A percentile compares a stretch with the other conserved stretches of the same genome.
phyloP scores from a whole-genome alignment of 2,797 vertebrate genomes.

The Basileuterus tristriatus region DNA sequence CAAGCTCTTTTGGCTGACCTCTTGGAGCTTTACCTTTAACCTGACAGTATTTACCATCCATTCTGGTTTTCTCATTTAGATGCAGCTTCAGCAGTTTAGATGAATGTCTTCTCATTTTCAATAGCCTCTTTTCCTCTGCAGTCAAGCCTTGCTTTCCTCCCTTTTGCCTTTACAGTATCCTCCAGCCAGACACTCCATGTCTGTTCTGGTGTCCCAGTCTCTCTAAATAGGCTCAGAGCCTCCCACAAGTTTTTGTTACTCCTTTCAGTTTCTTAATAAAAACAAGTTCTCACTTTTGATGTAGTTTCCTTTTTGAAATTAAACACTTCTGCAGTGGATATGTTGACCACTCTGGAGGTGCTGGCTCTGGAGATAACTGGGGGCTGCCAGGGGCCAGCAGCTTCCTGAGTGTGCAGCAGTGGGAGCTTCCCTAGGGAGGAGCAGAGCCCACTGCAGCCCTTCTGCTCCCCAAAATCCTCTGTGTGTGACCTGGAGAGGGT shows the following conservation, averaged over 20 bases:
- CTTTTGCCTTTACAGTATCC: background rate
- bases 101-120: background rate
- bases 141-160: background rate
- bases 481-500: background rate
- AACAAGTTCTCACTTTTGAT: background rate
- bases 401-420: background rate
- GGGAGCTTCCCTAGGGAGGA: background rate
- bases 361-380: background rate
- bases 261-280: background rate
- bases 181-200: background rate
- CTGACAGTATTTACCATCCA: background rate
- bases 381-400: background rate
- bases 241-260: background rate
- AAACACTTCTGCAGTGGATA: background rate
- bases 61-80: slow-evolving; percentile 10
- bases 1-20: background rate
- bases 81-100: background rate
- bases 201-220: background rate
- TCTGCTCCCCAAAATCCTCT: background rate
- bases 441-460: background rate
- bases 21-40: slow-evolving; percentile 29
- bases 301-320: background rate
- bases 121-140: background rate
- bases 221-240: background rate
- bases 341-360: background rate